Evolutionary conservation across 2,113 vertebrate species (phyloP), one percentile per base, ranked within the genome.

Genomic region (Trachemys scripta): DNA sequence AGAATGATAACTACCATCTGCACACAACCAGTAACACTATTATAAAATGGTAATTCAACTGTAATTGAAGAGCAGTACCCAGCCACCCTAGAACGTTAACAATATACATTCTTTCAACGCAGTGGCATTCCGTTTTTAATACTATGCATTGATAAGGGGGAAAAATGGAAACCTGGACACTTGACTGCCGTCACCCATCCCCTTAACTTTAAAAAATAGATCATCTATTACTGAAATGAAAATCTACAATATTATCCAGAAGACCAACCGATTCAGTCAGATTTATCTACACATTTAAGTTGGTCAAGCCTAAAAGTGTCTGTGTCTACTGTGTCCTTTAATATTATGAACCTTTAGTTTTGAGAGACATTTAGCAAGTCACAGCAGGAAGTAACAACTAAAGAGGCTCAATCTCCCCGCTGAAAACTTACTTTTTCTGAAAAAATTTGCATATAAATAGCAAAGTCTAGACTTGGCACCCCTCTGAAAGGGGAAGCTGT

Each of bases 361-460:
- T 11, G 94, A 85, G 53, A 85, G 16, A 8, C 14, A 31, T 65
- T 94, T 96, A 84, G 76, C 51, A 91, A 93, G 84, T 90, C 80
- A 83, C 76, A 3, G 84, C 79, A 92, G 89, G 84, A 84, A 53
- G 31, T 1, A 19, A 54, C 56, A 62, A 25, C 65, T 9, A 54
- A 4, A 49, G 62, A 84, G 8, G 38, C 45, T 72, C 82, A 49
- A 84, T 89, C 79, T 50, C 76, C 65, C 38, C 12, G 91, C 24
- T 38, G 62, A 83, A 88, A 97, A 85, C 90, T 91, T 93, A 90
- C 94, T 97, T 94, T 85, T 10, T 72, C 86, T 82, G 85, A 22
- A 47, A 80, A 49, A 94, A 98, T 98, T 98, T 98, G 95, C 98
- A 98, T 98, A 98, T 98, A 98, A 97, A 98, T 98, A 98, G 96